phyloP scores from a whole-genome alignment of 2,888 invertebrate genomes.

The Brenthis daphne region DNA sequence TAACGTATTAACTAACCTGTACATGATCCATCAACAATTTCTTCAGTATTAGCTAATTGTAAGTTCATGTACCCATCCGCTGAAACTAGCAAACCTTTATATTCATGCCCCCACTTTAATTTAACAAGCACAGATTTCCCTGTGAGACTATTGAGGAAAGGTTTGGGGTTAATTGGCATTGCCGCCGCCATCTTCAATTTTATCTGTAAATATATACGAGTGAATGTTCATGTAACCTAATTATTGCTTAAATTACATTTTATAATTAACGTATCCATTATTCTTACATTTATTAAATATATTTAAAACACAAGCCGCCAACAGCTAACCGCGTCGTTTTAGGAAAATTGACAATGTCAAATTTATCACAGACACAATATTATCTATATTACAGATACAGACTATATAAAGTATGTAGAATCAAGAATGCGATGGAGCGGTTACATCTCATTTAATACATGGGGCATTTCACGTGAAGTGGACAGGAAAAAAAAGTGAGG shows the following conservation, averaged over 20 bases:
- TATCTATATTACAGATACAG: too few relatives aligned
- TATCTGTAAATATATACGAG: slow-evolving; percentile 31
- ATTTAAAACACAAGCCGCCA: slow-evolving; percentile 18
- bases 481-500: too few relatives aligned
- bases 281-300: slow-evolving; percentile 11
- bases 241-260: not conserved
- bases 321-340: slow-evolving; percentile 21
- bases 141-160: slow-evolving; percentile 98
- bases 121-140: slow-evolving; percentile 99
- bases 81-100: slow-evolving; percentile 98
- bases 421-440: too few relatives aligned
- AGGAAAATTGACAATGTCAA: slow-evolving; percentile 13
- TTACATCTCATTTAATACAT: too few relatives aligned
- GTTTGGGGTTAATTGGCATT: slow-evolving; percentile 99
- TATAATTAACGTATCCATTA: not conserved
- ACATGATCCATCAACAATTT: slow-evolving; percentile 95
- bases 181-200: slow-evolving; percentile 85
- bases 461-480: too few relatives aligned
- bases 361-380: too few relatives aligned
- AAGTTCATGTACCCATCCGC: slow-evolving; percentile 99
- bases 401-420: too few relatives aligned
- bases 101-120: slow-evolving; percentile 99
- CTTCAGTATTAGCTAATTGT: slow-evolving; percentile 98
- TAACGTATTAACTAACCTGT: slow-evolving; percentile 84
- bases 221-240: not conserved